A percentile compares a stretch with the other conserved stretches of the same genome.
Evolutionary conservation across 2,888 invertebrate species (phyloP).

Genomic region (Morpho helenor): DNA sequence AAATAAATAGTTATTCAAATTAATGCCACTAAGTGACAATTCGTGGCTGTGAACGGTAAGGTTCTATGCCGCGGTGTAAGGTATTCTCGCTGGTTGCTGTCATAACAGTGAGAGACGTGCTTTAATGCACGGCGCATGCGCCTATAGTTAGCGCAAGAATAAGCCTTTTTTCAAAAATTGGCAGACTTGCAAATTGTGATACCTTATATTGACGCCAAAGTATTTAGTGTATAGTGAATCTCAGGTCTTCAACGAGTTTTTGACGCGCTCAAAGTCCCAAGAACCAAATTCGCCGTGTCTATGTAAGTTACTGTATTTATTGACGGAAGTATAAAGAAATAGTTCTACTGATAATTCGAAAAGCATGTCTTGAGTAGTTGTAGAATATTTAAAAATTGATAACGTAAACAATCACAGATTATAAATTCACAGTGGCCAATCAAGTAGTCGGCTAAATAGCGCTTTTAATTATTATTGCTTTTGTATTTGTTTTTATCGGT

Average conservation of each 20-base stretch:
- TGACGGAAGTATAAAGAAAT: conserved; percentile 22
- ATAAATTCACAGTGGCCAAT: neutral
- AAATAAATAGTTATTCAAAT: conserved; percentile 10
- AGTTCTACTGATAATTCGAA: conserved; percentile 17
- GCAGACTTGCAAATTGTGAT: conserved; percentile 30
- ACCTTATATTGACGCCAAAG: conserved; percentile 47
- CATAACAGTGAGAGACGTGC: conserved; percentile 59
- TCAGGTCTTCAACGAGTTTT: conserved; percentile 35
- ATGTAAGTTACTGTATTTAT: conserved; percentile 46
- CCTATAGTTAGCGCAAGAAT: conserved; percentile 28
- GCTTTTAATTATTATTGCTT: conserved; percentile 1
- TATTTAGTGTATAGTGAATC: conserved; percentile 41
- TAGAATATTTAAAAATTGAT: conserved; percentile 1
- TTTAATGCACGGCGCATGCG: conserved; percentile 67
- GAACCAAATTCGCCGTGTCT: conserved; percentile 37
- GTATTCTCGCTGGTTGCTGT: conserved; percentile 24
- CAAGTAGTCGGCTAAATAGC: neutral
- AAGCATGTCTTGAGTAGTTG: neutral
- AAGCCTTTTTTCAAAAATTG: conserved; percentile 20
- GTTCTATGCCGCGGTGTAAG: conserved; percentile 22
- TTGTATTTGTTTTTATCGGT: conserved; percentile 10
- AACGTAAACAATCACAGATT: conserved; percentile 1
- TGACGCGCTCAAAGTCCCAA: conserved; percentile 40
- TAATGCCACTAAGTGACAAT: conserved; percentile 17
- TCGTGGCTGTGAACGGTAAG: conserved; percentile 13